Evolutionary conservation across 2,797 vertebrate genomes (phyloP).

Genomic region (Tokudaia tokunoshimensis): DNA sequence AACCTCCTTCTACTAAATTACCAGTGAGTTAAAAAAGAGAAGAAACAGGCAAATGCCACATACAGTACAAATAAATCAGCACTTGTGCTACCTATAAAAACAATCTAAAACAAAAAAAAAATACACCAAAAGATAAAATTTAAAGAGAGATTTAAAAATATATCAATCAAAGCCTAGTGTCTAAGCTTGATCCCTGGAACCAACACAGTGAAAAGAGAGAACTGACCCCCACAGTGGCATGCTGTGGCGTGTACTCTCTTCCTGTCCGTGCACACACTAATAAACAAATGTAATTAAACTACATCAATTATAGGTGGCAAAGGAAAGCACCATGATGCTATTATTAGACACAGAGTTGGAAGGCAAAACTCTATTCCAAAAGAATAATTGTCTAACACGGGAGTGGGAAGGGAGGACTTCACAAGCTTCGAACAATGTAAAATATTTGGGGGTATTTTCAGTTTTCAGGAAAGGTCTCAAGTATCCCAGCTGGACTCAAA

Average conservation of each 20-base stretch:
- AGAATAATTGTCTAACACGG: conserved; percentile 5
- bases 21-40: neutral
- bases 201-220: neutral
- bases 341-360: conserved; percentile 37
- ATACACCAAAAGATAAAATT: conserved; percentile 41
- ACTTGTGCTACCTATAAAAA: conserved; percentile 34
- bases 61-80: neutral
- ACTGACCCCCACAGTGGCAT: neutral
- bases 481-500: neutral
- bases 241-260: neutral
- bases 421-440: conserved; percentile 55
- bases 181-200: neutral
- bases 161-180: neutral
- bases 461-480: neutral
- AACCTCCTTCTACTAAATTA: conserved; percentile 40
- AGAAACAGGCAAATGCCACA: neutral
- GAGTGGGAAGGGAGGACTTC: neutral
- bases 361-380: conserved; percentile 23
- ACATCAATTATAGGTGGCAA: neutral
- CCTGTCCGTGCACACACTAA: neutral
- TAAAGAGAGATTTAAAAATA: conserved; percentile 31
- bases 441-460: neutral
- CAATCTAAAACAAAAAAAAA: conserved; percentile 54
- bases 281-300: conserved; percentile 29
- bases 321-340: neutral